Evolutionary conservation across 2,113 vertebrate genomes (phyloP).

Genomic region (Pteronura brasiliensis): DNA sequence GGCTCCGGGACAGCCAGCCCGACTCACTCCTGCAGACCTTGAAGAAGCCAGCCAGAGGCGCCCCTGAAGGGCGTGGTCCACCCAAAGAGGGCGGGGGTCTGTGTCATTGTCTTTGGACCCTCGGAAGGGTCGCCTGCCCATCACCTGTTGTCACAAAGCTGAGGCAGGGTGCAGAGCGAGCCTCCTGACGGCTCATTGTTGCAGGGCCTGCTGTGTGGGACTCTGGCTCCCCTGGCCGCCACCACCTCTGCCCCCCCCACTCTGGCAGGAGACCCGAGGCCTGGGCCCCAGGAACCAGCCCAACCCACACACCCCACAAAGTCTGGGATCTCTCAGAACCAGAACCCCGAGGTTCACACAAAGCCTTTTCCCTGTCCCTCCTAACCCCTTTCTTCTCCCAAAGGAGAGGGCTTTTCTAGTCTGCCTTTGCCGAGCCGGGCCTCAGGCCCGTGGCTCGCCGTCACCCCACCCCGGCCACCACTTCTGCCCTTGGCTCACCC

Average conservation of each 20-base stretch:
- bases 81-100: background rate
- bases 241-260: background rate
- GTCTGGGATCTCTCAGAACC: background rate
- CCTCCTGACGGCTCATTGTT: no score
- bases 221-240: accelerated
- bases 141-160: background rate
- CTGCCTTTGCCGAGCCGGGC: no score
- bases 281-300: background rate
- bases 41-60: accelerated
- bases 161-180: accelerated
- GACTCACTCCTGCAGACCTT: accelerated
- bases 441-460: accelerated
- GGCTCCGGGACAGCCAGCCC: background rate
- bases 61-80: accelerated
- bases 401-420: background rate
- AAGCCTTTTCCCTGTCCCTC: background rate
- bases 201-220: background rate
- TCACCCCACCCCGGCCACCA: background rate
- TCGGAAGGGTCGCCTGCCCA: accelerated
- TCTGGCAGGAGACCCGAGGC: background rate
- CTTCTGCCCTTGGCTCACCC: background rate
- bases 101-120: accelerated
- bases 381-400: background rate
- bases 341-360: accelerated
- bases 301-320: background rate